Percentiles rank a stretch among this genome's conserved stretches.
phyloP scores from a whole-genome alignment of 2,113 vertebrate species.

The Probosciger aterrimus region DNA sequence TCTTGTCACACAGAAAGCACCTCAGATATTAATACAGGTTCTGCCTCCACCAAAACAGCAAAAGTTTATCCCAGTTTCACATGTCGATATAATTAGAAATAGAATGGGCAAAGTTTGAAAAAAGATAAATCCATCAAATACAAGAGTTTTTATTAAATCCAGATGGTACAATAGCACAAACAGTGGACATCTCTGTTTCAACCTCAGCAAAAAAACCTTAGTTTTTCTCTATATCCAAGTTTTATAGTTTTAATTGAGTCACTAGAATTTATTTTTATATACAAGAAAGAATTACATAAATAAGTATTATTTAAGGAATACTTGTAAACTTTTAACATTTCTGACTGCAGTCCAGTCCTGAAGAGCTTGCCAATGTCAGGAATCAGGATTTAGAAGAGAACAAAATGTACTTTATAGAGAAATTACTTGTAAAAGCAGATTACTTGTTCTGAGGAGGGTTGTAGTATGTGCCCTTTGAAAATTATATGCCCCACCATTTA shows the following conservation, averaged over 20 bases:
- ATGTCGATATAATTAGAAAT: not conserved
- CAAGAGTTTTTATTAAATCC: not conserved
- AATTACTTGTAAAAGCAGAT: not conserved
- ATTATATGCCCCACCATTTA: not conserved
- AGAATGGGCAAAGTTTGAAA: not conserved
- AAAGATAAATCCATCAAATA: not conserved
- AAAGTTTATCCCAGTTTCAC: not conserved
- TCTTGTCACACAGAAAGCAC: not conserved
- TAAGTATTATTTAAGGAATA: not conserved
- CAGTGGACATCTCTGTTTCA: not conserved
- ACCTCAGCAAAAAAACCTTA: not conserved
- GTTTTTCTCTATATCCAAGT: not conserved
- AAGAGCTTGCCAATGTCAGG: not conserved
- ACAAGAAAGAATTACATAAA: not conserved
- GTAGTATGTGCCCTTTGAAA: not conserved
- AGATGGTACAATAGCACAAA: not conserved
- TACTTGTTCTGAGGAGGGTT: not conserved
- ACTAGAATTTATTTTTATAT: not conserved
- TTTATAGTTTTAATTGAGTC: not conserved
- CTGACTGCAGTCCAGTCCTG: not conserved
- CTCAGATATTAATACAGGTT: not conserved
- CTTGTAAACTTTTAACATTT: not conserved
- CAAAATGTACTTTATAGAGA: not conserved
- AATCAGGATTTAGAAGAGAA: conserved; percentile 1
- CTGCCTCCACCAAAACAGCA: not conserved